These are phyloP conservation scores for Melanophora roralis DNA, from an alignment of 2,888 invertebrate species.

Conservation along the genomic window DNA sequence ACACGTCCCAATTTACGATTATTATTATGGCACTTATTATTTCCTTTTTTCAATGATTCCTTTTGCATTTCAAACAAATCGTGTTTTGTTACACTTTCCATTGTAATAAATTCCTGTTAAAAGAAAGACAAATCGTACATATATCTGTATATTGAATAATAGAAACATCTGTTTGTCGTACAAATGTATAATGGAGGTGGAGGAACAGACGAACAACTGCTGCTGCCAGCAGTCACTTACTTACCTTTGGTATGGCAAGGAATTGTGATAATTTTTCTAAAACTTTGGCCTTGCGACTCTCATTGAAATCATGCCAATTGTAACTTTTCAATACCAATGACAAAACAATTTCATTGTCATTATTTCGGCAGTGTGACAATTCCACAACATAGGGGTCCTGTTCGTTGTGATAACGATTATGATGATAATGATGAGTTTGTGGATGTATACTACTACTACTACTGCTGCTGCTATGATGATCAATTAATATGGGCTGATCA, in stretches of 20 bases:
- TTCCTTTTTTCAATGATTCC: constrained; percentile 72
- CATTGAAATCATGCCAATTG: constrained; percentile 73
- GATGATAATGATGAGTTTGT: constrained; percentile 8
- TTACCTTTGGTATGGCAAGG: constrained; percentile 77
- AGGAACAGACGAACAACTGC: neutral
- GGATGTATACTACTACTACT: constrained; percentile 9
- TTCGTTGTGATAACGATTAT: constrained; percentile 43
- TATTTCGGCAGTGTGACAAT: constrained; percentile 71
- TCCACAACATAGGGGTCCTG: constrained; percentile 72
- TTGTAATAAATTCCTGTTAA: constrained; percentile 73
- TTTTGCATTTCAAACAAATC: constrained; percentile 74
- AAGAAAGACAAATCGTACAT: neutral
- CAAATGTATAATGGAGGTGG: neutral
- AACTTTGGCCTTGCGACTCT: constrained; percentile 72
- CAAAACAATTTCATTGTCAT: constrained; percentile 74
- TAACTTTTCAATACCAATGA: constrained; percentile 74
- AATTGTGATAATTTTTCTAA: constrained; percentile 75
- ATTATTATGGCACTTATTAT: constrained; percentile 68
- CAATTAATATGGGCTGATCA: constrained; percentile 68
- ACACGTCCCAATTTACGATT: constrained; percentile 73
- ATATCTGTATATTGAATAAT: too few relatives aligned
- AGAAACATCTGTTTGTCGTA: constrained; percentile 2
- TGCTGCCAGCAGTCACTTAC: constrained; percentile 9
- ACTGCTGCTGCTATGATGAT: constrained; percentile 29
- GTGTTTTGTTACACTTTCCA: constrained; percentile 72